These are phyloP conservation scores for Leucania comma DNA, from an alignment of 2,888 invertebrate species.

Conservation along the genomic window DNA sequence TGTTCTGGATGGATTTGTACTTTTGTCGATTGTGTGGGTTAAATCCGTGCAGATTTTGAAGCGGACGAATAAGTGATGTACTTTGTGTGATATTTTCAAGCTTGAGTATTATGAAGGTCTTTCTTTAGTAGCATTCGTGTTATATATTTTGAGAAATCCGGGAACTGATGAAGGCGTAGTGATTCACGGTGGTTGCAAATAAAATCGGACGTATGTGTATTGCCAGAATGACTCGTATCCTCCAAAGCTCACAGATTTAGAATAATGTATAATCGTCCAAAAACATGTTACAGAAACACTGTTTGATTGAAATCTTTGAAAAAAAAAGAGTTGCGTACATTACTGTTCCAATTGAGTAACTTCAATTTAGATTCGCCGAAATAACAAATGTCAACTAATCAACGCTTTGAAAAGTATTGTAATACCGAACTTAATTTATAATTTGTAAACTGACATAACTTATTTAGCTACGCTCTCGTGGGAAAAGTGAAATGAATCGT, in stretches of 20 bases:
- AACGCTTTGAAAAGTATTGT: conserved; percentile 25
- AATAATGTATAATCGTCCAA: conserved; percentile 9
- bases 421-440: conserved; percentile 29
- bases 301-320: conserved; percentile 14
- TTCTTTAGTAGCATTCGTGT: not conserved
- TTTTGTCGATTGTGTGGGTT: not conserved
- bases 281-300: not conserved
- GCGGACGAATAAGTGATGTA: not conserved
- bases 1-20: not conserved
- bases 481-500: conserved; percentile 65
- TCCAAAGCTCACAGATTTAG: conserved; percentile 12
- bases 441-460: conserved; percentile 46
- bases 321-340: not conserved
- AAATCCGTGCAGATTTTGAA: not conserved
- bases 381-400: conserved; percentile 34
- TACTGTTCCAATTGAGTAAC: conserved; percentile 6
- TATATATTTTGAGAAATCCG: conserved; percentile 12
- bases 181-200: conserved; percentile 37
- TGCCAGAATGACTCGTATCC: conserved; percentile 7
- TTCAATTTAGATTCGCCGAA: conserved; percentile 20
- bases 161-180: not conserved
- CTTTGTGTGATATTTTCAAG: conserved; percentile 2
- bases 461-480: conserved; percentile 57
- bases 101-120: conserved; percentile 5
- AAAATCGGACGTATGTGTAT: not conserved